phyloP scores from a whole-genome alignment of 2,113 vertebrate genomes.

The Pelecanoides urinatrix region DNA sequence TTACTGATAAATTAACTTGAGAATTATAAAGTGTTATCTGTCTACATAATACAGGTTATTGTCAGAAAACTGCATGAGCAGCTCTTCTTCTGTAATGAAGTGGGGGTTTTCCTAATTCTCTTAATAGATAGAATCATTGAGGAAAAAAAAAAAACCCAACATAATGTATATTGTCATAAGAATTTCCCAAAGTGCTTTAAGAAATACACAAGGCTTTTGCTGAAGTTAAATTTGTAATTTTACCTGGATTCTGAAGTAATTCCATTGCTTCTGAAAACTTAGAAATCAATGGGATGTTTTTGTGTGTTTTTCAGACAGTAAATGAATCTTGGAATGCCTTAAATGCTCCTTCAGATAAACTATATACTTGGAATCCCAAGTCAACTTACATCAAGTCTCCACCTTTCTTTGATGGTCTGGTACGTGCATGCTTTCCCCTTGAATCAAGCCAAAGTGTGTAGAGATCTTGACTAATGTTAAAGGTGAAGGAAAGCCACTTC shows the following conservation, averaged over 20 bases:
- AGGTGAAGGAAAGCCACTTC: background rate
- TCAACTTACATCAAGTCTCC: slow-evolving; percentile 98
- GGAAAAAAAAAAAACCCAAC: background rate
- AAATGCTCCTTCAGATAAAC: slow-evolving; percentile 83
- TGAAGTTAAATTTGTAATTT: background rate
- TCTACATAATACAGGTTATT: background rate
- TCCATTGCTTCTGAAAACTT: background rate
- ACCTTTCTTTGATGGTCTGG: slow-evolving; percentile 93
- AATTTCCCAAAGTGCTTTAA: background rate
- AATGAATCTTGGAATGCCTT: slow-evolving; percentile 94
- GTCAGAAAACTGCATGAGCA: background rate
- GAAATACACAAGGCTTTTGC: background rate
- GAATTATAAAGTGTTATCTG: background rate
- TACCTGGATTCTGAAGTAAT: background rate
- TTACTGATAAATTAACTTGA: background rate
- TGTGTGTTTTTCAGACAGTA: slow-evolving; percentile 78
- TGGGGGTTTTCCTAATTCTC: background rate
- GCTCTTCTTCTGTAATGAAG: background rate
- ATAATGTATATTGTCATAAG: background rate
- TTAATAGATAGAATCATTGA: background rate
- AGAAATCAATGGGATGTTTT: background rate
- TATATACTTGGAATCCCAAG: slow-evolving; percentile 89
- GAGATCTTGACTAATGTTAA: background rate
- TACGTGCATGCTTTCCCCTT: slow-evolving; percentile 57
- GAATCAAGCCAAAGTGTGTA: background rate